Evolutionary conservation across 2,888 invertebrate genomes (phyloP).

Genomic region (Drosophila demipolita): DNA sequence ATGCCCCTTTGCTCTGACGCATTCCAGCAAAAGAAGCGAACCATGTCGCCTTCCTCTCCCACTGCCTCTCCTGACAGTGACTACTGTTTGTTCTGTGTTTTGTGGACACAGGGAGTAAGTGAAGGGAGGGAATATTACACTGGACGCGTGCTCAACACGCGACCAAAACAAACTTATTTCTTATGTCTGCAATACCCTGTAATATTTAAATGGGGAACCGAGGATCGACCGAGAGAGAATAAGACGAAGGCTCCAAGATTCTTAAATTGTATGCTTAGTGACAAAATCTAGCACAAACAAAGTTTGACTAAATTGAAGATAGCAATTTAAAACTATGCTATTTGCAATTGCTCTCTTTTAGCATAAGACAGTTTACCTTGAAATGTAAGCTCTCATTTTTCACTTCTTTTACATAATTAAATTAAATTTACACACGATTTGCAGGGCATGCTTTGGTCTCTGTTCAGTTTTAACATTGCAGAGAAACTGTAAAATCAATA

Average conservation of each 20-base stretch:
- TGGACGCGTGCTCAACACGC: conserved; percentile 55
- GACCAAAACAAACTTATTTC: conserved; percentile 56
- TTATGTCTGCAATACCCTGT: conserved; percentile 26
- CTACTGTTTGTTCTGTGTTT: background rate
- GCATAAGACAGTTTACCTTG: background rate
- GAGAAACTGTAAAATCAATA: conserved; percentile 51
- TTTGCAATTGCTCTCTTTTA: background rate
- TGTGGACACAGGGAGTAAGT: conserved; percentile 13
- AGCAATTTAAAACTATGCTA: background rate
- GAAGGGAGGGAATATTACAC: conserved; percentile 29
- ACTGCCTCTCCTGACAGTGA: background rate
- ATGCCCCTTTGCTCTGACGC: conserved; percentile 33
- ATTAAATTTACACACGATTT: background rate
- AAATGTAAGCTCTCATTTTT: background rate
- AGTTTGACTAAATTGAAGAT: too few species aligned
- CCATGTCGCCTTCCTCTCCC: conserved; percentile 31
- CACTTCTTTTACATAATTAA: background rate
- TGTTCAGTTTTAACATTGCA: conserved; percentile 6
- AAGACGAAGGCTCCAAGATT: background rate
- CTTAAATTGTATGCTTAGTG: background rate
- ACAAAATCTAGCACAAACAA: background rate
- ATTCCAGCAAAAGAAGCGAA: conserved; percentile 25
- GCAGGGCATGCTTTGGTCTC: background rate
- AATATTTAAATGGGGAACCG: background rate
- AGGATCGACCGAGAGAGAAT: background rate